Percentiles rank a stretch among this genome's conserved stretches.
Evolutionary conservation across 23 tunicate species (phyloP).

Genomic region (Ascidia mentula): DNA sequence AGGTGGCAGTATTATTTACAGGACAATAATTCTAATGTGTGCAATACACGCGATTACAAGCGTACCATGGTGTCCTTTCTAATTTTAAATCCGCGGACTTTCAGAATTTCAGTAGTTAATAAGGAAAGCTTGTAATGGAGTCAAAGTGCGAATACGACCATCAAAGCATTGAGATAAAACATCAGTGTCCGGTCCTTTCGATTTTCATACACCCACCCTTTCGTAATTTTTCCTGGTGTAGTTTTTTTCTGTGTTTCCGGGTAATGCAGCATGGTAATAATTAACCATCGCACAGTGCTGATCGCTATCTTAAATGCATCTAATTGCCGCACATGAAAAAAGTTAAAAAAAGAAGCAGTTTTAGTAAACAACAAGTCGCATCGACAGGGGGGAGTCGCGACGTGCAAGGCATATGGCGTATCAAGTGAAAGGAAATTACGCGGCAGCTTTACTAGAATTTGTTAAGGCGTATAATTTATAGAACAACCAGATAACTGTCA

Average conservation of each 20-base stretch:
- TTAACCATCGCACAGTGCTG: background rate
- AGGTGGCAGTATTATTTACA: too few relatives aligned
- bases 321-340: background rate
- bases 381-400: too few relatives aligned
- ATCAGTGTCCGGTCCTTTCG: background rate
- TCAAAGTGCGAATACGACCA: conserved; percentile 17
- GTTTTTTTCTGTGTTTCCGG: conserved; percentile 7
- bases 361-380: too few relatives aligned
- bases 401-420: too few relatives aligned
- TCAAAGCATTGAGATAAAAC: conserved; percentile 9
- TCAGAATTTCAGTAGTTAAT: background rate
- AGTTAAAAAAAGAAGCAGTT: too few relatives aligned
- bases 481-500: too few relatives aligned
- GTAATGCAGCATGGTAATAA: conserved; percentile 1
- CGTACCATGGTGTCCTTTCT: conserved; percentile 4
- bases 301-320: conserved; percentile 5
- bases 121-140: conserved; percentile 4
- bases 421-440: too few relatives aligned
- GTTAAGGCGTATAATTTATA: too few relatives aligned
- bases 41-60: too few relatives aligned
- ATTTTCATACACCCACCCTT: background rate
- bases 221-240: background rate
- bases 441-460: too few relatives aligned
- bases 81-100: conserved; percentile 4
- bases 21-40: too few relatives aligned